Percentiles rank a stretch among this genome's conserved stretches.
Evolutionary conservation across 2,888 invertebrate species (phyloP).

Genomic region (Cataglyphis rosenhaueri): DNA sequence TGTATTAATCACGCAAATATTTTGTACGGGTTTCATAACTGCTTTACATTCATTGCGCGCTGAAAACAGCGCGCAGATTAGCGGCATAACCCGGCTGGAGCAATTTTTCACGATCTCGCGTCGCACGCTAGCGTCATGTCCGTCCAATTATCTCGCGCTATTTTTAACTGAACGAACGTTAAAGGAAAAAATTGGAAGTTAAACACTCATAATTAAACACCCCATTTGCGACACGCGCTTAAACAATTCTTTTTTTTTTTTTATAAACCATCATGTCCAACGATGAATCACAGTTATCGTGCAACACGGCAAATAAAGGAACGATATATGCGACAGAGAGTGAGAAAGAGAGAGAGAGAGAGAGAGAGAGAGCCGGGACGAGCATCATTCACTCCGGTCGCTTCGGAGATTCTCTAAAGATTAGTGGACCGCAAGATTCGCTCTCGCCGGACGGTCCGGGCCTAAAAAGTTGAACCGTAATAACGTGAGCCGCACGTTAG

Average conservation of each 20-base stretch:
- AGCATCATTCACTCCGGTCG: constrained; percentile 3
- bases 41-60: constrained; percentile 43
- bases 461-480: constrained; percentile 47
- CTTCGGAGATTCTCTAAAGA: constrained; percentile 44
- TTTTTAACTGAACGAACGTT: constrained; percentile 42
- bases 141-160: constrained; percentile 34
- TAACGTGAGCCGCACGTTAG: constrained; percentile 49
- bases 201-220: constrained; percentile 44
- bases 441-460: constrained; percentile 40
- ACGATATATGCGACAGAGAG: constrained; percentile 7
- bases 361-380: not conserved
- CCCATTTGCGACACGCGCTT: constrained; percentile 19
- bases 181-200: constrained; percentile 45
- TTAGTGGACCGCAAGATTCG: constrained; percentile 45
- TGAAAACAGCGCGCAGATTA: constrained; percentile 37
- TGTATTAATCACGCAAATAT: constrained; percentile 40
- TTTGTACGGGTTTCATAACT: constrained; percentile 23
- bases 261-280: not conserved
- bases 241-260: constrained; percentile 12
- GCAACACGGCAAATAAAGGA: constrained; percentile 11
- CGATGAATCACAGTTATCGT: constrained; percentile 37
- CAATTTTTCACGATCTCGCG: constrained; percentile 47
- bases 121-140: constrained; percentile 16
- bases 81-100: constrained; percentile 1
- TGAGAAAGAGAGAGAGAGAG: not conserved